Conservation (phyloP, 2,113 vertebrate species). For the Paramisgurnus dabryanus region DNA sequence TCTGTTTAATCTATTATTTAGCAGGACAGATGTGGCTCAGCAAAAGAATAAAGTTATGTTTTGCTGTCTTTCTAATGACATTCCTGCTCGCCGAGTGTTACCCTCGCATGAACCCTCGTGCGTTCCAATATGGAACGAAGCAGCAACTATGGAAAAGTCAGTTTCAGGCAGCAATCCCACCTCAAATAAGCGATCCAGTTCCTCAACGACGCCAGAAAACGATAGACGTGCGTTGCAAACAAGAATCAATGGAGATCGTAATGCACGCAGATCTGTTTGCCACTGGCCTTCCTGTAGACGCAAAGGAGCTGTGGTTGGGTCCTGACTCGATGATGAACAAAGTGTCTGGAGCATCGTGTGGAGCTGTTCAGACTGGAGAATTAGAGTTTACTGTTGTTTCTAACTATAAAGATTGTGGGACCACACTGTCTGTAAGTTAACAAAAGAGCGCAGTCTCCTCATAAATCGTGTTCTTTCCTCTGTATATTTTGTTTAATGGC, state of each 20-base stretch:
- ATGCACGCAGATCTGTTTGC: constrained; percentile 65
- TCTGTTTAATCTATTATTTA: no score
- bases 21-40: background rate
- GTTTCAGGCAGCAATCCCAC: background rate
- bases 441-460: no score
- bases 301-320: constrained; percentile 60
- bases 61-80: background rate
- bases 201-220: background rate
- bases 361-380: constrained; percentile 46
- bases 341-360: constrained; percentile 39
- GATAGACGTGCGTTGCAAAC: constrained; percentile 62
- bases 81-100: background rate
- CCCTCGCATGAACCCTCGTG: background rate
- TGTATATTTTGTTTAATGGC: background rate
- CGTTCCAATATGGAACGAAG: background rate
- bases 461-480: background rate
- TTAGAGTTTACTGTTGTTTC: constrained; percentile 57
- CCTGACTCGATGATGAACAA: background rate
- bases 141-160: background rate
- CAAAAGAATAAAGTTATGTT: background rate
- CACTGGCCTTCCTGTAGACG: constrained; percentile 58
- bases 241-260: constrained; percentile 63
- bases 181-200: constrained; percentile 3
- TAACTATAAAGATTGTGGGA: constrained; percentile 63
- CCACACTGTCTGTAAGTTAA: constrained; percentile 63